A percentile compares a stretch with the other conserved stretches of the same genome.
Conservation (phyloP, 2,888 invertebrate species). For the Rapana venosa region DNA sequence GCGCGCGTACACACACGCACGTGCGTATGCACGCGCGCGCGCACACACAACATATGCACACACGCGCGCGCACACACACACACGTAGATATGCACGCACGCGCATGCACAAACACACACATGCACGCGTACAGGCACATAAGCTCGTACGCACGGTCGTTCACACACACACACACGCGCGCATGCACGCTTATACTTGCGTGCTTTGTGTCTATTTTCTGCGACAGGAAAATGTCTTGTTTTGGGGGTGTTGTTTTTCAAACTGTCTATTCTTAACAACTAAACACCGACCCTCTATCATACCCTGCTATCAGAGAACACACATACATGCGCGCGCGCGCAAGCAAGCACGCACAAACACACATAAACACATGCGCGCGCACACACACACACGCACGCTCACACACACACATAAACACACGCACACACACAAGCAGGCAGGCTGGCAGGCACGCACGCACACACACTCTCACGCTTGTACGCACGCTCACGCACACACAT, state of each 20-base stretch:
- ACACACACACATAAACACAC: neutral
- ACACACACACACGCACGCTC: no score
- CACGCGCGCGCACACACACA: neutral
- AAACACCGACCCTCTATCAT: no score
- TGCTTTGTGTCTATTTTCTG: no score
- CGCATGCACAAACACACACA: neutral
- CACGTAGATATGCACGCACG: neutral
- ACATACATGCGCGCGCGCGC: neutral
- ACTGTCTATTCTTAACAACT: no score
- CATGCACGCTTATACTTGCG: no score
- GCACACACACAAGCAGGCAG: neutral
- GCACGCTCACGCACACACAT: slow-evolving; percentile 15
- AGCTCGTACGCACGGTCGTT: neutral
- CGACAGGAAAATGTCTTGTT: no score
- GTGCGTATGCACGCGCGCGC: neutral
- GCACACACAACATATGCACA: neutral
- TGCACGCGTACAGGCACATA: neutral
- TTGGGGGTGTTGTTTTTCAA: no score
- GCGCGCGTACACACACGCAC: neutral
- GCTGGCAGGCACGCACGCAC: neutral
- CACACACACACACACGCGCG: slow-evolving; percentile 11
- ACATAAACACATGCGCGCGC: no score
- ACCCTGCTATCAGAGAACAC: no score
- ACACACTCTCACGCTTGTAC: neutral
- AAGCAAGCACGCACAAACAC: no score